These are phyloP conservation scores for Myripristis jacobus DNA, from an alignment of 2,797 vertebrate genomes.

Conservation along the genomic window DNA sequence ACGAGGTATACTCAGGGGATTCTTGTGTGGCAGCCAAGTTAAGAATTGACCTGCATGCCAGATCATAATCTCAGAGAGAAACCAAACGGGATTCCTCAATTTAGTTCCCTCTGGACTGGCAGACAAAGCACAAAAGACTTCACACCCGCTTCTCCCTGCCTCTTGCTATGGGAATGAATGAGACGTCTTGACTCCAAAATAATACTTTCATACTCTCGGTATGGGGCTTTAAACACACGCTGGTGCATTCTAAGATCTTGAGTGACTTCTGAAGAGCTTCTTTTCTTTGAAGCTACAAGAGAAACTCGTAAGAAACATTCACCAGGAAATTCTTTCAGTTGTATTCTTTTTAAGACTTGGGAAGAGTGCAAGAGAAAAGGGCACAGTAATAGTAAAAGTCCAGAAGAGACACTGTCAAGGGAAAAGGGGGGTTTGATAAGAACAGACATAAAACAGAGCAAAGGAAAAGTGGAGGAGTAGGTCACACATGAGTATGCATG, in stretches of 20 bases:
- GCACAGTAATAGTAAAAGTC: slow-evolving; percentile 32
- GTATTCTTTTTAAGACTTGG: slow-evolving; percentile 14
- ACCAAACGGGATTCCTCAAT: slow-evolving; percentile 64
- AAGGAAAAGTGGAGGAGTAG: slow-evolving; percentile 58
- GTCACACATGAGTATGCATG: slow-evolving; percentile 16
- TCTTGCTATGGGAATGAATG: slow-evolving; percentile 18
- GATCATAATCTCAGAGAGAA: slow-evolving; percentile 77
- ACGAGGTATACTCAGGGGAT: slow-evolving; percentile 71
- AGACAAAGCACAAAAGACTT: slow-evolving; percentile 65
- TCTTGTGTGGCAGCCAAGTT: slow-evolving; percentile 73
- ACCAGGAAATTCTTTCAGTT: slow-evolving; percentile 22
- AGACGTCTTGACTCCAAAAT: slow-evolving; percentile 62
- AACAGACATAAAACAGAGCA: slow-evolving; percentile 71
- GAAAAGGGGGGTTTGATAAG: slow-evolving; percentile 56
- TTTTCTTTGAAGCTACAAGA: slow-evolving; percentile 43
- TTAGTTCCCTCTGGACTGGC: slow-evolving; percentile 58
- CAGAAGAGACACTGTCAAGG: slow-evolving; percentile 54
- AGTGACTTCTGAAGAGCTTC: slow-evolving; percentile 40
- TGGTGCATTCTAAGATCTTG: slow-evolving; percentile 41
- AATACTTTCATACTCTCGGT: slow-evolving; percentile 56
- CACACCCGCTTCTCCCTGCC: slow-evolving; percentile 39
- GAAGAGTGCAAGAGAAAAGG: slow-evolving; percentile 41
- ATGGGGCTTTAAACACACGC: slow-evolving; percentile 52
- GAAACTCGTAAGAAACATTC: slow-evolving; percentile 30
- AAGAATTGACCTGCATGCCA: slow-evolving; percentile 73